Base-by-base conservation (phyloP, 2,797 vertebrate species). In the Erithacus rubecula region DNA sequence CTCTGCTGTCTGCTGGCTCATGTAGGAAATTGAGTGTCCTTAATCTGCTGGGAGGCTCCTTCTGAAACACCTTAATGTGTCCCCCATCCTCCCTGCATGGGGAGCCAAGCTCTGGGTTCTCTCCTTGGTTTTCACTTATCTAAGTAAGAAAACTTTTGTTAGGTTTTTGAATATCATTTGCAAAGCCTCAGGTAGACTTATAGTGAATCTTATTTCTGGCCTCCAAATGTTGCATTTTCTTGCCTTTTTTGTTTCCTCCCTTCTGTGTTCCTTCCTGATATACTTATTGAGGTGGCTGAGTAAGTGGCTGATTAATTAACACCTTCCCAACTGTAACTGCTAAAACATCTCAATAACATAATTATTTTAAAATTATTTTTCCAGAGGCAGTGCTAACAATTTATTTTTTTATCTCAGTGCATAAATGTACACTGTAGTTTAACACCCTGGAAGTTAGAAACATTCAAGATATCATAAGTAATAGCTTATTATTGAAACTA, bases 221-320 rank as follows among this genome's bases (percentile, higher is more conserved):
- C 15, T 80, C 14, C 63, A 67, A 47, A 47, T 52, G 17, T 37
- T 70, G 26, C 26, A 19, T 76, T 62, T 60, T 83, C 67, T 30
- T 10, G 15, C 6, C 8, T 36, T 22, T 43, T 56, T n/a, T 39
- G 26, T 10, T 4, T 5, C 6, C 6, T 77, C 12, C 7, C 3
- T 56, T 64, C 32, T 78, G 1, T 86, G 13, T 86, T 93, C 32
- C 39, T 86, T 91, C 43, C 46, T 91, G 43, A 43, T 62, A 36
- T 27, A 56, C 10, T 91, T 83, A 26, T 10, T 83, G 69, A 89
- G 34, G 60, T 75, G 46, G 46, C 68, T 81, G 32, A 68, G 11
- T 89, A 89, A 79, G 46, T 62, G 41, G 24, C 24, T 80, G 72
- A 53, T 56, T 91, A 87, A 83, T 96, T 92, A 84, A 63, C 65